Evolutionary conservation across 1,140 invertebrate species (phyloP), one percentile per base, ranked within the genome.

Genomic region (Lycorma delicatula): DNA sequence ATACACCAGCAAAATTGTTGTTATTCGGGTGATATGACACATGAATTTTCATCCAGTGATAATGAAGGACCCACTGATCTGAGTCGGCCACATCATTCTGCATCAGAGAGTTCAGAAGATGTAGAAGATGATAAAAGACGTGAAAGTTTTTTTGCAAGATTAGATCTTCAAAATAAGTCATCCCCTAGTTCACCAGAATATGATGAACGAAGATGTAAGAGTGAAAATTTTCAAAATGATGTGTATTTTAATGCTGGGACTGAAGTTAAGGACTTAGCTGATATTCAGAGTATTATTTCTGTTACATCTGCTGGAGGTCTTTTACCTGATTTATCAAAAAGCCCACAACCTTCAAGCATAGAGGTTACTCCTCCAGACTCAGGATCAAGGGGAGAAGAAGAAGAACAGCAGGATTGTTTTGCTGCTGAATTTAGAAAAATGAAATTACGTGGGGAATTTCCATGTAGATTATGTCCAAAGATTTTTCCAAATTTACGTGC

Each of bases 401-500:
- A 90, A 67, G 88, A 89, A 67, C 79, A 82, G 1, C 87, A 90
- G 68, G 87, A 91, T 63, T 80, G 81, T 22, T 90, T 89, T 63
- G 84, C 85, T 1, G 80, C 82, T 1, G 86, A 89, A 63, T 89
- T 90, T 54, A 76, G 89, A 1, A 82, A 84, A 55, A 91, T 91
- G 89, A 92, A 92, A 66, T 11, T 89, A 18, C 82, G 87, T 46
- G 87, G 89, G 0, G 87, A 92, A 68, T 93, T 93, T 65, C 89
- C 91, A 1, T 96, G 92, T 68, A 79, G 90, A 58, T 75, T 93
- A 5, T 96, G 92, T 71, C 79, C 80, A 0, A 81, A 84, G 0
- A 81, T 91, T 2, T 94, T 93, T 64, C 87, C 89, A 0, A 95
- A 93, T 68, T 73, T 94, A n/a, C 78, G 91, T 9, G 89, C 91